phyloP scores from a whole-genome alignment of 1,140 invertebrate genomes.

The Heliconius melpomene region DNA sequence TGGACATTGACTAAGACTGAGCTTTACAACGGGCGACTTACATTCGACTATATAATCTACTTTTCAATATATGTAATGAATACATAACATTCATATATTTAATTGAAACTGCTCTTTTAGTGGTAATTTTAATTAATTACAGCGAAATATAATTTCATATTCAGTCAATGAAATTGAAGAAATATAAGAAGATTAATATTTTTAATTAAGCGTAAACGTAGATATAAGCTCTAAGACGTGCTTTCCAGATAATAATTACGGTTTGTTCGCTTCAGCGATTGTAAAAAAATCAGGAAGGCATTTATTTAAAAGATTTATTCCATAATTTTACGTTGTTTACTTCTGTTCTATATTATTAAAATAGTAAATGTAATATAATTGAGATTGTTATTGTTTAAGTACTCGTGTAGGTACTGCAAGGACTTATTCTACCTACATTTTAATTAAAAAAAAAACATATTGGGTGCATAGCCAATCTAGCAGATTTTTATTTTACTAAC shows the following conservation, averaged over 20 bases:
- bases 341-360: neutral
- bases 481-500: too few species aligned
- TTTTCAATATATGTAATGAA: too few species aligned
- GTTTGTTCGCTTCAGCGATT: neutral
- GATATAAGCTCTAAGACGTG: neutral
- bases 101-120: too few species aligned
- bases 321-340: neutral
- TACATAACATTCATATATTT: too few species aligned
- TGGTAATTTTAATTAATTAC: neutral
- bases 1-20: constrained; percentile 16
- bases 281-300: neutral
- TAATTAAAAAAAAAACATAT: too few species aligned
- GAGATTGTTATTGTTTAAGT: neutral
- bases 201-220: constrained; percentile 11
- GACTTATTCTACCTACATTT: neutral
- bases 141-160: neutral
- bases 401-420: neutral
- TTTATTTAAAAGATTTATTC: neutral
- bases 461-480: too few species aligned
- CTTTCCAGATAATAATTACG: neutral
- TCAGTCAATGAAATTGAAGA: neutral
- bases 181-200: neutral
- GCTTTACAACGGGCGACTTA: neutral
- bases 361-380: neutral
- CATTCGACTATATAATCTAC: neutral